Conservation (phyloP, 30 jellyfish, hydroid and myxozoan species). For the Cassiopea xamachana region DNA sequence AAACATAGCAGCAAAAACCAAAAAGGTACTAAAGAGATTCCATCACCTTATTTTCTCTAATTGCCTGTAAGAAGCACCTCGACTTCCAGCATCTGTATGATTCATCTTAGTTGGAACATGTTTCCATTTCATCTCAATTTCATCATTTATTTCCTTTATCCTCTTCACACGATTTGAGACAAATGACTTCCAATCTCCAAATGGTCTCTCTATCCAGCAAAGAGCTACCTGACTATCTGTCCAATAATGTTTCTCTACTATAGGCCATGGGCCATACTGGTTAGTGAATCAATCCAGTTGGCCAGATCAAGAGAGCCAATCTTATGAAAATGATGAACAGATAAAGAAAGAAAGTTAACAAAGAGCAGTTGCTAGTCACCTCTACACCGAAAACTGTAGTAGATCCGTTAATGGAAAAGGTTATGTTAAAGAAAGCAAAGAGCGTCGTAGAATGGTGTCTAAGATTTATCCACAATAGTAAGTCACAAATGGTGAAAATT, state of each 20-base stretch:
- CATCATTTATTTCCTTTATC: no score
- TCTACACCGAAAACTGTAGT: not conserved
- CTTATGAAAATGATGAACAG: not conserved
- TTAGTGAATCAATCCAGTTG: slow-evolving; percentile 12
- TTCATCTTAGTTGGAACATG: not conserved
- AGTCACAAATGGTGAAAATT: not conserved
- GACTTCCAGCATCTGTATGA: slow-evolving; percentile 36
- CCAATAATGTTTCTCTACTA: not conserved
- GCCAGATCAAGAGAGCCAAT: slow-evolving; percentile 10
- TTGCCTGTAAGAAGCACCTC: slow-evolving; percentile 34
- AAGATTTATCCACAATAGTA: slow-evolving; percentile 14
- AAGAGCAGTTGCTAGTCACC: not conserved
- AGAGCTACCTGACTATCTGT: no score
- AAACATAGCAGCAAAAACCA: slow-evolving; percentile 50
- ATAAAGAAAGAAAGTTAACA: not conserved
- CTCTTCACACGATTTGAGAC: no score
- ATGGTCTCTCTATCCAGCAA: not conserved
- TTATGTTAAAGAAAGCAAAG: slow-evolving; percentile 2
- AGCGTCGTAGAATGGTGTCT: slow-evolving; percentile 30
- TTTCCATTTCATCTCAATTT: no score
- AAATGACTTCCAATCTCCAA: not conserved
- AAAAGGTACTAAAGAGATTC: slow-evolving; percentile 31
- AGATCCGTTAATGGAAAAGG: slow-evolving; percentile 4
- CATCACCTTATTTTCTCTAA: no score
- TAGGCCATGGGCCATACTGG: slow-evolving; percentile 53